Conservation (phyloP, 2,113 vertebrate genomes). For the Trematocara nigrifrons region DNA sequence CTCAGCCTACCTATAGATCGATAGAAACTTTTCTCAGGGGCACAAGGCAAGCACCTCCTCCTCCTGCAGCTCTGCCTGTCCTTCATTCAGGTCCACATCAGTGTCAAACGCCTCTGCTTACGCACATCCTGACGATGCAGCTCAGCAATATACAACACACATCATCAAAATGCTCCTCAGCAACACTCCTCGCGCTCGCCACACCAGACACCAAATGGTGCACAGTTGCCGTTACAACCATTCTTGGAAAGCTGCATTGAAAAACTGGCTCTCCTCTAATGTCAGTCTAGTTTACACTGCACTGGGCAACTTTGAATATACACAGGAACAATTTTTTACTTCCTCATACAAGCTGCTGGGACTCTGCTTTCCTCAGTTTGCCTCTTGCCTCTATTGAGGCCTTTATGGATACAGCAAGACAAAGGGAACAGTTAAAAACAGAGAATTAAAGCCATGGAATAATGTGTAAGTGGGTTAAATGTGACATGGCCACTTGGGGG, state of each 20-base stretch:
- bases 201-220: constrained; percentile 42
- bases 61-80: constrained; percentile 37
- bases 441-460: not conserved
- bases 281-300: not conserved
- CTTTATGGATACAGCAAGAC: not conserved
- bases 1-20: constrained; percentile 46
- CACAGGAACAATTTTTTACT: not conserved
- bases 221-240: constrained; percentile 35
- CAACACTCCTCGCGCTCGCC: constrained; percentile 1
- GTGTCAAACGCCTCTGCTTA: constrained; percentile 37
- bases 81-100: constrained; percentile 49
- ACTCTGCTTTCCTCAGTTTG: not conserved
- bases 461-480: not conserved
- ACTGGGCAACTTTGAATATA: constrained; percentile 7
- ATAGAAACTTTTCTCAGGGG: constrained; percentile 60
- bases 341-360: not conserved
- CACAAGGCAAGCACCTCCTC: constrained; percentile 8
- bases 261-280: constrained; percentile 1
- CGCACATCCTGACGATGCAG: constrained; percentile 24
- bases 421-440: constrained; percentile 15
- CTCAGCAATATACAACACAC: constrained; percentile 30
- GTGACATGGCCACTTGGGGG: not conserved
- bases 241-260: constrained; percentile 22
- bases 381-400: not conserved
- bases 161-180: constrained; percentile 42